A percentile compares a stretch with the other conserved stretches of the same genome.
Evolutionary conservation across 2,888 invertebrate genomes (phyloP).

Genomic region (Idaea aversata): DNA sequence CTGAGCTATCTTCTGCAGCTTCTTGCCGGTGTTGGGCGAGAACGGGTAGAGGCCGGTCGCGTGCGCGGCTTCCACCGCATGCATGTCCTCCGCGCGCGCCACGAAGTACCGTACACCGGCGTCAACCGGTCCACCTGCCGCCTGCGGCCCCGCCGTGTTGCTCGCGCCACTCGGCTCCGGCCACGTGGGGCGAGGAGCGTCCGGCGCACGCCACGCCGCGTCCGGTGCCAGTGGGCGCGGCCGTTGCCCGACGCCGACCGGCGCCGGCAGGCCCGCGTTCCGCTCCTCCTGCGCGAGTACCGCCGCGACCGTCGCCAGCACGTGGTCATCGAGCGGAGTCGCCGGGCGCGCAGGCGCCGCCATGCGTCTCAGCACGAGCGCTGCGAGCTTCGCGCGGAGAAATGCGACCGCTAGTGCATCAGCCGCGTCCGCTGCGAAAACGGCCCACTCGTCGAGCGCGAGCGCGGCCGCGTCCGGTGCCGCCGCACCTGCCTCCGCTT

Average conservation of each 20-base stretch:
- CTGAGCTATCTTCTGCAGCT: conserved; percentile 79
- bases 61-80: conserved; percentile 79
- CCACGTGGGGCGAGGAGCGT: conserved; percentile 88
- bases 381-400: conserved; percentile 86
- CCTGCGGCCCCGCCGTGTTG: conserved; percentile 42
- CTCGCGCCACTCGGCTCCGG: conserved; percentile 57
- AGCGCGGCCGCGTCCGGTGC: conserved; percentile 69
- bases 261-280: conserved; percentile 84
- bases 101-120: conserved; percentile 77
- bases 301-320: conserved; percentile 83
- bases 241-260: conserved; percentile 87
- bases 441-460: conserved; percentile 87
- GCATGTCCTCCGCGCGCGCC: conserved; percentile 80
- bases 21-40: conserved; percentile 81
- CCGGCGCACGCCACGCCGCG: conserved; percentile 85
- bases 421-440: conserved; percentile 84
- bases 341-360: conserved; percentile 79
- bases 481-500: conserved; percentile 60
- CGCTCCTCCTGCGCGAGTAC: conserved; percentile 87
- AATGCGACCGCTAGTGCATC: conserved; percentile 84
- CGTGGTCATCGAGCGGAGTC: conserved; percentile 83
- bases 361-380: conserved; percentile 83
- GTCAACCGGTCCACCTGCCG: conserved; percentile 50
- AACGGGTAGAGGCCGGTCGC: conserved; percentile 80
- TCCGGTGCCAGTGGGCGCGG: conserved; percentile 84